Evolutionary conservation across 2,797 vertebrate genomes (phyloP).

Genomic region (Allobates femoralis): DNA sequence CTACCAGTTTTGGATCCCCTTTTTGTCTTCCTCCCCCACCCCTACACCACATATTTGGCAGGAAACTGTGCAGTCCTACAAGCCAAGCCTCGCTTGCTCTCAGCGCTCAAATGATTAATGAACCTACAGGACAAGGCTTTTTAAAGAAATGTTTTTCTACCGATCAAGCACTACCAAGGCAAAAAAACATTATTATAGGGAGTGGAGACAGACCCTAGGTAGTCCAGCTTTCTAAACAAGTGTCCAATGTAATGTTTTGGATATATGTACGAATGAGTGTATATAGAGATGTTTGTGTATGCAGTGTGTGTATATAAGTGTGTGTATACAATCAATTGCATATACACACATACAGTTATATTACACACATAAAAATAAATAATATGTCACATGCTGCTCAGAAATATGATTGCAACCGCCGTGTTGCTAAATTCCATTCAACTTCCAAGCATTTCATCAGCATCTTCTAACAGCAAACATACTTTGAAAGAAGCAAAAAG

Average conservation of each 20-base stretch:
- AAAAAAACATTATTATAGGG: constrained; percentile 65
- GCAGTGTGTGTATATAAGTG: constrained; percentile 48
- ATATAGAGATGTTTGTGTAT: constrained; percentile 55
- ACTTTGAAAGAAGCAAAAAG: neutral
- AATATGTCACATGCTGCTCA: constrained; percentile 21
- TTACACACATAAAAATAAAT: constrained; percentile 55
- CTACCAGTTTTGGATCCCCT: constrained; percentile 62
- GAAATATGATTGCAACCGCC: constrained; percentile 15
- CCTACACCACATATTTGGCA: constrained; percentile 60
- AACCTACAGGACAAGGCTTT: constrained; percentile 63
- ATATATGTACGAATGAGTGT: constrained; percentile 56
- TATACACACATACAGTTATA: constrained; percentile 51
- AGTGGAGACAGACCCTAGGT: constrained; percentile 62
- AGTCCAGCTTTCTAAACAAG: constrained; percentile 62
- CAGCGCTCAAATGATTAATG: constrained; percentile 64
- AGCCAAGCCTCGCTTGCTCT: constrained; percentile 62
- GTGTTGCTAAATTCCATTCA: constrained; percentile 19
- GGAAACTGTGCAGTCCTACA: constrained; percentile 62
- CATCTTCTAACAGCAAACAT: neutral
- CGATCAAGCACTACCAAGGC: constrained; percentile 63
- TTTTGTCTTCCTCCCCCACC: constrained; percentile 60
- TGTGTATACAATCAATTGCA: constrained; percentile 51
- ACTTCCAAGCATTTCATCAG: neutral
- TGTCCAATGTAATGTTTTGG: constrained; percentile 60
- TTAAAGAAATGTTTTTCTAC: constrained; percentile 65